phyloP scores from a whole-genome alignment of 2,113 vertebrate species.

The Henicopernis longicauda region DNA sequence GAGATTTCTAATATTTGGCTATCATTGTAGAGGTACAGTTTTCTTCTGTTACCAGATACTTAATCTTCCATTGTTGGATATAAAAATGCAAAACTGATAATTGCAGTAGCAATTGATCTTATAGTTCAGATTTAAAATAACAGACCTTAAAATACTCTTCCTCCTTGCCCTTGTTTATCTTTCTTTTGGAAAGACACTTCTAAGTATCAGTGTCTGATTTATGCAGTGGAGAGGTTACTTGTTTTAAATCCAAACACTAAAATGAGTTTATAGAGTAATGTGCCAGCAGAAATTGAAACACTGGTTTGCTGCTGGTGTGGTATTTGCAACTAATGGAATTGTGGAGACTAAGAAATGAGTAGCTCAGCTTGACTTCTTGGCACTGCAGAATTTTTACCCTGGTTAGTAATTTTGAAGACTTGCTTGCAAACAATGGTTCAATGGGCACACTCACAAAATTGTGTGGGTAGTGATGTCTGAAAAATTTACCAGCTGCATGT shows the following conservation, averaged over 20 bases:
- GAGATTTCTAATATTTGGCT: background rate
- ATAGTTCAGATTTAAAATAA: background rate
- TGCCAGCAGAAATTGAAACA: slow-evolving; percentile 31
- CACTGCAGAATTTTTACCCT: slow-evolving; percentile 22
- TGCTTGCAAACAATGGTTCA: slow-evolving; percentile 42
- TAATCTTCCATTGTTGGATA: background rate
- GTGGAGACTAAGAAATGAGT: slow-evolving; percentile 25
- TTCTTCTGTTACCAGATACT: background rate
- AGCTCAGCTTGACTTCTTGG: slow-evolving; percentile 49
- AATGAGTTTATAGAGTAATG: background rate
- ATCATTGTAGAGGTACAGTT: background rate
- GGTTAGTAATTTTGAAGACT: slow-evolving; percentile 37
- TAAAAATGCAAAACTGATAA: background rate
- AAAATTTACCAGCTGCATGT: slow-evolving; percentile 14
- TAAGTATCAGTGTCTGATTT: background rate
- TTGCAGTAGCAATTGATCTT: background rate
- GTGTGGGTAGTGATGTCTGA: slow-evolving; percentile 17
- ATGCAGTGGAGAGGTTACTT: background rate
- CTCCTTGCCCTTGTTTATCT: background rate
- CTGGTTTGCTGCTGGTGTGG: slow-evolving; percentile 33
- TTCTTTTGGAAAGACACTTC: background rate
- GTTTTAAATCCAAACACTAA: background rate
- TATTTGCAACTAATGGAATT: slow-evolving; percentile 41
- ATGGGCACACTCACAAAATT: background rate
- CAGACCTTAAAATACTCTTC: background rate